phyloP scores from a whole-genome alignment of 2,113 vertebrate species.

The Acanthochromis polyacanthus region DNA sequence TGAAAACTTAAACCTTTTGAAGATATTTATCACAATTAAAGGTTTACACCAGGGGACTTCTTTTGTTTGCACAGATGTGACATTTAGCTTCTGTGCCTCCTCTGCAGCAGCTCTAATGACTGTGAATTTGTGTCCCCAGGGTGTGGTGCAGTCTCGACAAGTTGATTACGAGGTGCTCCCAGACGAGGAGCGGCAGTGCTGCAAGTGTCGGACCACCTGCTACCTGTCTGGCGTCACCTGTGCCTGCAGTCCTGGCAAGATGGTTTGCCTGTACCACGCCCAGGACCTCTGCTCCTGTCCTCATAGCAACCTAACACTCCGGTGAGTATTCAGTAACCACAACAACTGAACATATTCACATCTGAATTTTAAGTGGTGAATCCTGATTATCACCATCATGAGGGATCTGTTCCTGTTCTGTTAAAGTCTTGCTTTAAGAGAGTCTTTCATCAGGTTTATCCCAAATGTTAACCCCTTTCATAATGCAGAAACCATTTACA shows the following conservation, averaged over 20 bases:
- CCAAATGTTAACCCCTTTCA: too few relatives aligned
- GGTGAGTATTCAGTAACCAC: slow-evolving; percentile 84
- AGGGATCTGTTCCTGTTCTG: background rate
- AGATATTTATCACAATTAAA: slow-evolving; percentile 2
- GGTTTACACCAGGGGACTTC: background rate
- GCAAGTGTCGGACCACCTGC: slow-evolving; percentile 96
- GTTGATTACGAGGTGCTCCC: slow-evolving; percentile 92
- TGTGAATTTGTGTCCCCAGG: slow-evolving; percentile 81
- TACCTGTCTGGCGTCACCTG: slow-evolving; percentile 96
- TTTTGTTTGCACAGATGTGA: slow-evolving; percentile 34
- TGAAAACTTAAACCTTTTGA: background rate
- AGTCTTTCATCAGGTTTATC: too few relatives aligned
- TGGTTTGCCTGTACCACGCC: slow-evolving; percentile 92
- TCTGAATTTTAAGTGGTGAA: background rate
- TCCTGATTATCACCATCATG: background rate
- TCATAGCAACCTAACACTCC: slow-evolving; percentile 86
- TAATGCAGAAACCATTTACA: too few relatives aligned
- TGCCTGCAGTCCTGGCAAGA: slow-evolving; percentile 87
- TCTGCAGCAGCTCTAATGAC: slow-evolving; percentile 32
- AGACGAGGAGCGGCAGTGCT: slow-evolving; percentile 95
- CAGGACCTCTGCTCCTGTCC: slow-evolving; percentile 91
- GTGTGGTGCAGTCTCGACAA: slow-evolving; percentile 88
- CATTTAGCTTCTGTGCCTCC: slow-evolving; percentile 14
- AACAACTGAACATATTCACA: slow-evolving; percentile 11
- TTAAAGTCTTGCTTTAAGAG: too few relatives aligned